Base-by-base conservation (phyloP, 2,797 vertebrate genomes). In the Meriones psammophilus region DNA sequence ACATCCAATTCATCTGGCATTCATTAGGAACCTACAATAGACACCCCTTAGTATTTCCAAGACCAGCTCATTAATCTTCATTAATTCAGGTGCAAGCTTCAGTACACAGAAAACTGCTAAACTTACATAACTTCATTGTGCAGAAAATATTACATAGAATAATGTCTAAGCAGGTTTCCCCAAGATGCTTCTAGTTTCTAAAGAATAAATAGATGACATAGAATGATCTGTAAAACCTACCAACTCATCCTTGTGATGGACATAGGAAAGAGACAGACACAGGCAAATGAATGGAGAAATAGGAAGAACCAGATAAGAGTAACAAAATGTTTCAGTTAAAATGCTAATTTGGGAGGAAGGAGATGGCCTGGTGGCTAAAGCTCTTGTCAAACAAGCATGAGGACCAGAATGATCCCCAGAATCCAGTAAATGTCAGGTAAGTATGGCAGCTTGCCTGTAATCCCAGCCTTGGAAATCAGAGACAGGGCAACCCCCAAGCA, bases 61-160 rank as follows among this genome's bases (percentile, higher is more conserved):
- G 50, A n/a, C 73, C 20, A 93, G 90, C 56, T 94, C 77, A 81
- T 97, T 91, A 93, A 93, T 97, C 90, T 96, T 95, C 68, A 88
- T 94, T 95, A 91, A 95, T 84, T 91, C 76, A 88, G 46, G 22
- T 93, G 84, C 39, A 81, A 92, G 74, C 58, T 83, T n/a, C 50
- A 24, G 39, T 79, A 58, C 62, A 92, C 92, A 71, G 93, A 94
- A 93, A 91, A 60, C n/a, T 3, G 80, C 42, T 73, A 73, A 68
- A 33, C 2, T 20, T 88, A 78, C 36, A 36, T 69, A 87, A 84
- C 17, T 69, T 77, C 9, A 73, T 85, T 71, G 50, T 66, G 9
- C 26, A 46, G 36, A 88, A 81, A n/a, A 30, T 74, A 30, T 33
- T 81, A 85, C 71, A 86, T 80, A 91, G 5, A 88, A 42, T 73